Evolutionary conservation across 64 coral and sea anemone genomes (phyloP).

Genomic region (Dendronephthya gigantea): DNA sequence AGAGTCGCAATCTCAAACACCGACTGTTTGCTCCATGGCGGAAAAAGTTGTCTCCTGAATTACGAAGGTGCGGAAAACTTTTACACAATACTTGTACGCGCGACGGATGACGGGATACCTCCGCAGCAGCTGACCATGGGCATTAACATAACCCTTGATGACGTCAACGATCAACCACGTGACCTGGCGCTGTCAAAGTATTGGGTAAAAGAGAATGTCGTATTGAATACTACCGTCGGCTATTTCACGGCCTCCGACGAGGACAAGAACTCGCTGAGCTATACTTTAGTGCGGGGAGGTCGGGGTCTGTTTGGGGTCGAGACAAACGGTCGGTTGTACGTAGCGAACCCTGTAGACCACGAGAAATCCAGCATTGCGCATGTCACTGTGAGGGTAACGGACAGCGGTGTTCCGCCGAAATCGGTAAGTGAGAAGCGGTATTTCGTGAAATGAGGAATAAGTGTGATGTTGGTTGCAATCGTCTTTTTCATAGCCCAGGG

Average conservation of each 20-base stretch:
- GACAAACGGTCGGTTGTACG: constrained; percentile 47
- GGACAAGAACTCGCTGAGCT: constrained; percentile 51
- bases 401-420: constrained; percentile 39
- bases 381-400: constrained; percentile 37
- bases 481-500: too few relatives aligned
- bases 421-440: constrained; percentile 3
- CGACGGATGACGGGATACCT: constrained; percentile 63
- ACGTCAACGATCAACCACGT: constrained; percentile 81
- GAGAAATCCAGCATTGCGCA: constrained; percentile 53
- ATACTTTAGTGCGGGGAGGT: constrained; percentile 36
- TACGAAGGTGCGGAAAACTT: constrained; percentile 46
- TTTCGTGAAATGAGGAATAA: background rate
- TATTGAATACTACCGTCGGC: constrained; percentile 43
- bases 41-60: constrained; percentile 55
- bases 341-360: constrained; percentile 62
- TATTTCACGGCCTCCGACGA: constrained; percentile 56
- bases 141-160: constrained; percentile 46
- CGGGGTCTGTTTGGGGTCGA: constrained; percentile 51
- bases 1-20: constrained; percentile 14
- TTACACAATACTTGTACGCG: constrained; percentile 58
- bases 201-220: constrained; percentile 66
- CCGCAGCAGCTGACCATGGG: constrained; percentile 40
- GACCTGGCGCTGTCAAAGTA: constrained; percentile 50
- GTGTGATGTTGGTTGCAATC: background rate
- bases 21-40: constrained; percentile 8